Percentiles rank a stretch among this genome's conserved stretches.
phyloP scores from a whole-genome alignment of 2,888 invertebrate species.

The Sabatieria punctata region DNA sequence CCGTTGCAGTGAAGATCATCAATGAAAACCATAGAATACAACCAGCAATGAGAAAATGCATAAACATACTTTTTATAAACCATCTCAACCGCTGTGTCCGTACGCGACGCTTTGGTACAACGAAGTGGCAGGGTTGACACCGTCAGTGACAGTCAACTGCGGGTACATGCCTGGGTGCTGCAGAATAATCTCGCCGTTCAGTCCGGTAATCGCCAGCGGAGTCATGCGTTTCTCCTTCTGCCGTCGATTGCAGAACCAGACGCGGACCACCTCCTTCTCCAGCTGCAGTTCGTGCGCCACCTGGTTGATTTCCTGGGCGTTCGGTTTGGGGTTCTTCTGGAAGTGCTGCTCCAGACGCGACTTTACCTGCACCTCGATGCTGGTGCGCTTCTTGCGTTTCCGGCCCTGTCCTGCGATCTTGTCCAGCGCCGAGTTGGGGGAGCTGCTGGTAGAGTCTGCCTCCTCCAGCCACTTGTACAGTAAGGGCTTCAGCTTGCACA shows the following conservation, averaged over 20 bases:
- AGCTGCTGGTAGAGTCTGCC: constrained; percentile 92
- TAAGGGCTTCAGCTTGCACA: constrained; percentile 98
- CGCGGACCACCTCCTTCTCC: constrained; percentile 96
- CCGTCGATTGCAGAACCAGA: constrained; percentile 87
- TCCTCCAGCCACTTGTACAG: constrained; percentile 98
- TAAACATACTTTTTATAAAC: too few relatives aligned
- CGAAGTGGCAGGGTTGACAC: too few relatives aligned
- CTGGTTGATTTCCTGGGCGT: constrained; percentile 88
- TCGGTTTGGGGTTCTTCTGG: constrained; percentile 96
- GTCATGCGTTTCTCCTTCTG: constrained; percentile 77
- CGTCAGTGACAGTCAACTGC: too few relatives aligned
- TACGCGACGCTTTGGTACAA: too few relatives aligned
- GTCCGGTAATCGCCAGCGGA: constrained; percentile 53
- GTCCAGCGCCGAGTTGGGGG: constrained; percentile 92
- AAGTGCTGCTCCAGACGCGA: constrained; percentile 75
- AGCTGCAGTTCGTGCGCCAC: constrained; percentile 88
- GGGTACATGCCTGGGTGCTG: too few relatives aligned
- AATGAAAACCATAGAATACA: too few relatives aligned
- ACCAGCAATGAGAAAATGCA: too few relatives aligned
- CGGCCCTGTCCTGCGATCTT: constrained; percentile 96
- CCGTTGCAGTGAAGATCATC: too few relatives aligned
- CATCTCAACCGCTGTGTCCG: too few relatives aligned
- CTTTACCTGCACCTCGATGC: constrained; percentile 63
- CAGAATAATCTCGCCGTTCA: constrained; percentile 15
- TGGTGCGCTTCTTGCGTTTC: constrained; percentile 96